A percentile compares a stretch with the other conserved stretches of the same genome.
phyloP scores from a whole-genome alignment of 2,888 invertebrate genomes.

The Gymnoscelis rufifasciata region DNA sequence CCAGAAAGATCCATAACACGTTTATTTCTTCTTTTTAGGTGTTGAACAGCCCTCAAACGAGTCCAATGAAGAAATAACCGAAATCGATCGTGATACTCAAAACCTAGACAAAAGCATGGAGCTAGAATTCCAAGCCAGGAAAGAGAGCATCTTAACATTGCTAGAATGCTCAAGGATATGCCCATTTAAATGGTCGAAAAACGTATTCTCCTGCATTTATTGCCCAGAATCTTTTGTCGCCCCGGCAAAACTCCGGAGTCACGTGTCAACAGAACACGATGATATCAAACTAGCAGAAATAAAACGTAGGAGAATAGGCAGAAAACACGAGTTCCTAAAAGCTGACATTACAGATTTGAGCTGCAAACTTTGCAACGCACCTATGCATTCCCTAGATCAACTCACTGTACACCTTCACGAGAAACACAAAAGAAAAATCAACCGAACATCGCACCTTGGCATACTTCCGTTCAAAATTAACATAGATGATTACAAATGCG shows the following conservation, averaged over 20 bases:
- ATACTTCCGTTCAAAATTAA: conserved; percentile 59
- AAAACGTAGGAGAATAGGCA: conserved; percentile 42
- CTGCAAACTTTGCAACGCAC: conserved; percentile 54
- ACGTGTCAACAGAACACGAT: conserved; percentile 41
- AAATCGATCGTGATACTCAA: conserved; percentile 17
- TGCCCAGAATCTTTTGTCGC: conserved; percentile 56
- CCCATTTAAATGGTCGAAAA: conserved; percentile 66
- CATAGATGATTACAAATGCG: conserved; percentile 49
- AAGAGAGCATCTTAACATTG: conserved; percentile 47
- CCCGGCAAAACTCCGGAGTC: conserved; percentile 47
- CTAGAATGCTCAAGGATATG: conserved; percentile 58
- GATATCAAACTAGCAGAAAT: conserved; percentile 35
- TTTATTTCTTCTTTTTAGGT: conserved; percentile 68
- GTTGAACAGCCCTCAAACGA: conserved; percentile 34
- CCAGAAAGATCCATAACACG: conserved; percentile 36
- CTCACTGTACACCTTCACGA: conserved; percentile 54
- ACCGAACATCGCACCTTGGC: conserved; percentile 47
- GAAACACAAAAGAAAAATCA: conserved; percentile 47
- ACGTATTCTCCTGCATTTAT: conserved; percentile 60
- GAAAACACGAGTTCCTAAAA: conserved; percentile 61
- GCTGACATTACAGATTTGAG: conserved; percentile 55
- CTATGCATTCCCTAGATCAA: conserved; percentile 36
- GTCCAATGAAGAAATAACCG: conserved; percentile 11
- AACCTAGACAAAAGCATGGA: conserved; percentile 23
- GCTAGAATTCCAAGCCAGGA: conserved; percentile 48